Evolutionary conservation across 2,888 invertebrate genomes (phyloP).

Genomic region (Stenoptilia bipunctidactyla): DNA sequence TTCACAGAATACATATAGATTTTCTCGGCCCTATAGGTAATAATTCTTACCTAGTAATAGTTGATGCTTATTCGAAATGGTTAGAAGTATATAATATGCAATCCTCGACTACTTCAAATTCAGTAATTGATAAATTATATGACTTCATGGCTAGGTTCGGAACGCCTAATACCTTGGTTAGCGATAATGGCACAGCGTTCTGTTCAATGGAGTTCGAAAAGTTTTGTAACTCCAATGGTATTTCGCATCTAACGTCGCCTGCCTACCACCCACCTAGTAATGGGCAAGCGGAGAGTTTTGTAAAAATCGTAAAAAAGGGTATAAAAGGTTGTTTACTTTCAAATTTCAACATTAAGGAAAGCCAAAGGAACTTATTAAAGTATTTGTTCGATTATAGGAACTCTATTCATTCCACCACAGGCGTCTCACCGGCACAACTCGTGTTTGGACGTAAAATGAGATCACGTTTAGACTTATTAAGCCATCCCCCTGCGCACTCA

Average conservation of each 20-base stretch:
- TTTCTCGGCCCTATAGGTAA: constrained; percentile 15
- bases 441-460: background rate
- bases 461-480: background rate
- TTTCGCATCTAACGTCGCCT: constrained; percentile 13
- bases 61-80: constrained; percentile 17
- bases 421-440: background rate
- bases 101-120: constrained; percentile 1
- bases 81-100: constrained; percentile 12
- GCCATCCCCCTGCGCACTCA: background rate
- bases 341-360: background rate
- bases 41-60: too few relatives aligned
- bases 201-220: constrained; percentile 10
- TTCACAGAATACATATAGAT: constrained; percentile 11
- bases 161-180: constrained; percentile 14
- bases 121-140: constrained; percentile 8
- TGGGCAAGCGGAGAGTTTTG: constrained; percentile 13
- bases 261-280: constrained; percentile 11
- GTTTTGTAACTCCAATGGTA: constrained; percentile 16
- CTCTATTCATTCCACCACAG: background rate
- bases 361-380: background rate
- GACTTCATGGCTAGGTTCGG: constrained; percentile 14
- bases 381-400: constrained; percentile 1
- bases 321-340: background rate
- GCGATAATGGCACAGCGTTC: constrained; percentile 17
- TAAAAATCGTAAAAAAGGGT: constrained; percentile 16